Conservation (phyloP, 2,113 vertebrate genomes). For the Dascyllus trimaculatus region DNA sequence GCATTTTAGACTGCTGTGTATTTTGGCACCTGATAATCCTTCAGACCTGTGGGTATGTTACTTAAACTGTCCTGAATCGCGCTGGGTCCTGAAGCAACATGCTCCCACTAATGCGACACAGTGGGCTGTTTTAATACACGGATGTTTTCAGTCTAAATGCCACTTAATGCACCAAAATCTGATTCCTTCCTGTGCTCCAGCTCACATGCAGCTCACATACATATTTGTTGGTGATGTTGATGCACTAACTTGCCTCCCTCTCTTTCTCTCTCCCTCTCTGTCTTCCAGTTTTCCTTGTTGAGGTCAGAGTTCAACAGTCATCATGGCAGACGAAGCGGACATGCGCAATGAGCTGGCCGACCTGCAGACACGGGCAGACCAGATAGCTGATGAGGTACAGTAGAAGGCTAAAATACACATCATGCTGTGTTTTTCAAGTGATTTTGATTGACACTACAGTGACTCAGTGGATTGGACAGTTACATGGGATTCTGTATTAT, state of each 20-base stretch:
- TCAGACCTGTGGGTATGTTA: too few relatives aligned
- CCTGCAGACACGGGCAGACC: slow-evolving; percentile 96
- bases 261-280: slow-evolving; percentile 27
- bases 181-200: background rate
- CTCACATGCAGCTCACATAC: background rate
- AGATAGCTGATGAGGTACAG: slow-evolving; percentile 94
- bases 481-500: background rate
- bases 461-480: background rate
- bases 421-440: background rate
- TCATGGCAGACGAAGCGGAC: slow-evolving; percentile 95
- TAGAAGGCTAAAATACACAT: slow-evolving; percentile 12
- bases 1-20: too few relatives aligned
- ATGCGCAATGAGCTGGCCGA: slow-evolving; percentile 99
- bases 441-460: background rate
- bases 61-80: too few relatives aligned
- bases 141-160: background rate
- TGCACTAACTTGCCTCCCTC: slow-evolving; percentile 31
- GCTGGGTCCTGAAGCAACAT: too few relatives aligned
- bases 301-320: slow-evolving; percentile 72
- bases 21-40: too few relatives aligned
- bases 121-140: background rate
- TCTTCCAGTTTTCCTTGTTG: slow-evolving; percentile 58
- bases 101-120: background rate
- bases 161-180: background rate
- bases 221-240: background rate